Percentiles rank a stretch among this genome's conserved stretches.
Evolutionary conservation across 2,113 vertebrate genomes (phyloP).

Genomic region (Rhipidura dahli): DNA sequence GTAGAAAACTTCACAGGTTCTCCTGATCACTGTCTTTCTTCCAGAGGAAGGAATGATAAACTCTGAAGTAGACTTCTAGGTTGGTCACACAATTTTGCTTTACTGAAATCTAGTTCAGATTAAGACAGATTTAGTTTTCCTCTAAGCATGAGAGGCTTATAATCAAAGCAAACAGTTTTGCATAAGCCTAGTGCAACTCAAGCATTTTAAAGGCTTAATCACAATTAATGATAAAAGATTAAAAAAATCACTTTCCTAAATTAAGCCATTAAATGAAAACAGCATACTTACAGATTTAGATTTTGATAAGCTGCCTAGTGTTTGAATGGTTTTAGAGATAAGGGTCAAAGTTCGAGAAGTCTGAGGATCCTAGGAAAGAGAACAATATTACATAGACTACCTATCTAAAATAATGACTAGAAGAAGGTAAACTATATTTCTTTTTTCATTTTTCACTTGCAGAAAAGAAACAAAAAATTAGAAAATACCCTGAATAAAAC

Average conservation of each 20-base stretch:
- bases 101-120: slow-evolving; percentile 19
- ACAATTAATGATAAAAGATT: slow-evolving; percentile 7
- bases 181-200: neutral
- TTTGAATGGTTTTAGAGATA: slow-evolving; percentile 98
- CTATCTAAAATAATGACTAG: neutral
- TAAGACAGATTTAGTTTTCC: slow-evolving; percentile 1
- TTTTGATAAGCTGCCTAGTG: slow-evolving; percentile 94
- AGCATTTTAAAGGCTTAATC: slow-evolving; percentile 34
- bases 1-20: neutral
- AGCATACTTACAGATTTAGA: slow-evolving; percentile 91
- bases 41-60: neutral
- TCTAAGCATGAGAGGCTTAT: neutral
- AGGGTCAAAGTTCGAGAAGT: slow-evolving; percentile 95
- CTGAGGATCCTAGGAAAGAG: slow-evolving; percentile 82
- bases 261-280: neutral
- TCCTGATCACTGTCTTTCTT: neutral
- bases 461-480: neutral
- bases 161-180: slow-evolving; percentile 12
- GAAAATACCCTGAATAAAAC: neutral
- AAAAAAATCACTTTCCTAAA: neutral
- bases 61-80: neutral
- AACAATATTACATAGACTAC: neutral
- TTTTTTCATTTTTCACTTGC: neutral
- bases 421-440: neutral
- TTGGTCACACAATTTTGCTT: neutral